Base-by-base conservation (phyloP, 2,797 vertebrate species). In the Galago senegalensis region DNA sequence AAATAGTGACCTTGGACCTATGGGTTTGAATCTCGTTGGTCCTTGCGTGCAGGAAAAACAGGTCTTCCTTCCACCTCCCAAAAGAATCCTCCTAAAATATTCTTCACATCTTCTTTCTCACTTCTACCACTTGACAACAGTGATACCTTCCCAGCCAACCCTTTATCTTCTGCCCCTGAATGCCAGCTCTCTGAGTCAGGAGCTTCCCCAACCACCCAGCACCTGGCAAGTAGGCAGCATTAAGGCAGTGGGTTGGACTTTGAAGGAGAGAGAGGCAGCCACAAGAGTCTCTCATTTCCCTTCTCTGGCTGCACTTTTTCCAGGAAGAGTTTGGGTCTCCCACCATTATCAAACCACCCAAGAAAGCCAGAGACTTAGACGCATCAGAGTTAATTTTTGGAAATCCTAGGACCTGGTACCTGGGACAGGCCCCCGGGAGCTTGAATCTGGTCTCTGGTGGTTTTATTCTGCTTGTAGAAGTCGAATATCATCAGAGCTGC, bases 401-500 rank as follows among this genome's bases (percentile, higher is more conserved):
- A 27, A 20, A 9, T 13, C 37, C 27, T 16, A 4, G 58, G n/a
- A 65, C 94, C 92, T 53, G 4, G 80, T 99, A 99, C 99, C 99
- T 99, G 99, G 75, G 99, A 98, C 70, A 99, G 97, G 89, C 99
- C 99, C 58, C 99, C 98, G 0, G 98, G 75, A 0, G 98, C 97
- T 86, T 99, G 99, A 94, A 98, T 98, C 97, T 99, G 99, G 25
- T 99, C 98, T 94, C 98, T 99, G 97, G 98, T 99, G 70, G 98
- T 99, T 98, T 99, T 99, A 92, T 99, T 99, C 98, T 99, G 99
- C 95, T 99, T 99, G 98, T 99, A 99, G 99, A 99, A 99, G 98
- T 99, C 99, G 0, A 99, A 99, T 98, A 99, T 99, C 99, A 99
- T 99, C 92, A 99, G 98, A 0, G 99, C 99, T 0, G 99, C 99